phyloP scores from a whole-genome alignment of 1,140 invertebrate genomes.

The Argopecten irradians region DNA sequence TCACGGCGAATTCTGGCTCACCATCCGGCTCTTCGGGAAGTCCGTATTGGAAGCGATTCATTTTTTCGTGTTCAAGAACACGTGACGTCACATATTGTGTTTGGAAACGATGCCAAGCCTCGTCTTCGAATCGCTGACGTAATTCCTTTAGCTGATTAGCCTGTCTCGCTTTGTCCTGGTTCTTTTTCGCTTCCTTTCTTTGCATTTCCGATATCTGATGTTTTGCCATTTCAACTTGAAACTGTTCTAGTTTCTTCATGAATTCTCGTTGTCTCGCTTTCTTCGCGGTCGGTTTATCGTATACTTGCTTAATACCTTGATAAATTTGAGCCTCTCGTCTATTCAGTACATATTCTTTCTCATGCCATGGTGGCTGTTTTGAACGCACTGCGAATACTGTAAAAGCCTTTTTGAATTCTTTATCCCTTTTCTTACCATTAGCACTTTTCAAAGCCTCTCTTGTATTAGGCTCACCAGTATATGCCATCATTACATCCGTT shows the following conservation, averaged over 20 bases:
- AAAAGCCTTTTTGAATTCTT: conserved; percentile 26
- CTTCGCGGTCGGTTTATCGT: conserved; percentile 48
- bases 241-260: conserved; percentile 57
- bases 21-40: conserved; percentile 59
- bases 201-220: conserved; percentile 50
- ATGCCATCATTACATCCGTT: conserved; percentile 40
- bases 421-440: neutral
- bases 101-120: conserved; percentile 61
- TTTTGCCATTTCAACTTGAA: conserved; percentile 53
- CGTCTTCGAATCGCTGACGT: conserved; percentile 60
- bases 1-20: conserved; percentile 46
- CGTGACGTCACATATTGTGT: conserved; percentile 67
- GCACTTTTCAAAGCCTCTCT: conserved; percentile 43
- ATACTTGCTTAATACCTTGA: conserved; percentile 56
- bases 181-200: conserved; percentile 46
- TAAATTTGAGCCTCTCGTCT: conserved; percentile 52
- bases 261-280: conserved; percentile 57
- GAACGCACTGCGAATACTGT: conserved; percentile 7
- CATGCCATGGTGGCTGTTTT: conserved; percentile 33
- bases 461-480: conserved; percentile 44
- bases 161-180: conserved; percentile 56
- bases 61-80: conserved; percentile 64
- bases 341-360: conserved; percentile 52
- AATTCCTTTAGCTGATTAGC: conserved; percentile 58
- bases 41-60: conserved; percentile 62